Percentiles rank a stretch among this genome's conserved stretches.
These are phyloP conservation scores for Sterrhoptilus dennistouni DNA, from an alignment of 2,113 vertebrate genomes.

Conservation along the genomic window DNA sequence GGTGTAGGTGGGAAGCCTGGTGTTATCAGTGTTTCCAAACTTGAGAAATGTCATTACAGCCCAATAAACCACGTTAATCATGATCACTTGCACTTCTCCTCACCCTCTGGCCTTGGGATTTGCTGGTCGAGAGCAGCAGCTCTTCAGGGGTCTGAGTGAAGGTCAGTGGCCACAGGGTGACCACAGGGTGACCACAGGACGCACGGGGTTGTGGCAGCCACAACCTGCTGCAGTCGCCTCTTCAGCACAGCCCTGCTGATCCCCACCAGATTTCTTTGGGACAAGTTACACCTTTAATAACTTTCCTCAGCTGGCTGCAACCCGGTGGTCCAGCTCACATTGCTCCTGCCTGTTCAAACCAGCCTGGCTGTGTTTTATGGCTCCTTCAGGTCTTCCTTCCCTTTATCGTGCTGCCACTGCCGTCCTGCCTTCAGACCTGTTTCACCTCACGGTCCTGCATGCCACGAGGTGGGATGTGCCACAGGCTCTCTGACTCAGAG, in stretches of 20 bases:
- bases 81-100: too few species aligned
- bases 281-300: not conserved
- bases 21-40: not conserved
- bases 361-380: not conserved
- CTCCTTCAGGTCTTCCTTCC: not conserved
- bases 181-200: not conserved
- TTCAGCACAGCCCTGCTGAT: not conserved
- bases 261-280: not conserved
- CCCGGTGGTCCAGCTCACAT: not conserved
- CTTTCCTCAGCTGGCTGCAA: not conserved
- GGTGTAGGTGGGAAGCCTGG: rapidly evolving
- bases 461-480: rapidly evolving
- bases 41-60: not conserved
- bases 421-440: not conserved
- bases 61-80: rapidly evolving
- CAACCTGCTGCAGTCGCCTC: not conserved
- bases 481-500: not conserved
- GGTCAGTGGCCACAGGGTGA: not conserved
- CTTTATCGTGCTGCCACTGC: rapidly evolving
- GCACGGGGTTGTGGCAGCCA: rapidly evolving
- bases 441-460: not conserved
- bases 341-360: not conserved
- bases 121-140: rapidly evolving
- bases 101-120: rapidly evolving
- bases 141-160: rapidly evolving